Evolutionary conservation across 2,113 vertebrate species (phyloP).

Genomic region (Laticauda laticaudata): DNA sequence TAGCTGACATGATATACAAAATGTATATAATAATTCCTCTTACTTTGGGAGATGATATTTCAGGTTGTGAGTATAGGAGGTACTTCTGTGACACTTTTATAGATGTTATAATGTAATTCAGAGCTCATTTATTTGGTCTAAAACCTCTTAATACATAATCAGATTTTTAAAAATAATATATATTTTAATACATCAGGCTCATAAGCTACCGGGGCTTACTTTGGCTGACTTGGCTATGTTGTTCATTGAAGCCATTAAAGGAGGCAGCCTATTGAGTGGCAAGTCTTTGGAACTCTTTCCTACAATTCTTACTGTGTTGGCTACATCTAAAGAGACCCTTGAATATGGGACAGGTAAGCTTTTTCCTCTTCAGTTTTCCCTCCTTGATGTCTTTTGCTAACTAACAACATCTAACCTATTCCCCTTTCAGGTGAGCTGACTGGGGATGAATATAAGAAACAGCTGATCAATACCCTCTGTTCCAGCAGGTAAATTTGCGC

Average conservation of each 20-base stretch:
- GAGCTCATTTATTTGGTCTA: not conserved
- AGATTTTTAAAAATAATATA: not conserved
- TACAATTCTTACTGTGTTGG: conserved; percentile 83
- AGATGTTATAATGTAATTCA: not conserved
- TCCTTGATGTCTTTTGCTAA: not conserved
- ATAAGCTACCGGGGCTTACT: conserved; percentile 72
- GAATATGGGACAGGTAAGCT: conserved; percentile 86
- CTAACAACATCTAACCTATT: not conserved
- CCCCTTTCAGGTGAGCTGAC: conserved; percentile 81
- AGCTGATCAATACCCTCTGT: conserved; percentile 91
- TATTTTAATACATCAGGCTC: conserved; percentile 71
- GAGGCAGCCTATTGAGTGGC: conserved; percentile 79
- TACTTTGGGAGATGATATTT: not conserved
- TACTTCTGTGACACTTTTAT: not conserved
- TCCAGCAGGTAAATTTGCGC: conserved; percentile 81
- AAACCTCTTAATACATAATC: not conserved
- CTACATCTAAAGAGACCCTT: conserved; percentile 77
- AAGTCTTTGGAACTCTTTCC: conserved; percentile 93
- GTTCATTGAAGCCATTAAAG: conserved; percentile 83
- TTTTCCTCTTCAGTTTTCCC: not conserved
- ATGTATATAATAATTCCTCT: not conserved
- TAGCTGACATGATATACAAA: not conserved
- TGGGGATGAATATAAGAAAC: conserved; percentile 92
- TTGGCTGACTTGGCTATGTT: conserved; percentile 81
- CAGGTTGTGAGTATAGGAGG: not conserved